A percentile compares a stretch with the other conserved stretches of the same genome.
These are phyloP conservation scores for Meleagris gallopavo DNA, from an alignment of 2,113 vertebrate species.

Conservation along the genomic window DNA sequence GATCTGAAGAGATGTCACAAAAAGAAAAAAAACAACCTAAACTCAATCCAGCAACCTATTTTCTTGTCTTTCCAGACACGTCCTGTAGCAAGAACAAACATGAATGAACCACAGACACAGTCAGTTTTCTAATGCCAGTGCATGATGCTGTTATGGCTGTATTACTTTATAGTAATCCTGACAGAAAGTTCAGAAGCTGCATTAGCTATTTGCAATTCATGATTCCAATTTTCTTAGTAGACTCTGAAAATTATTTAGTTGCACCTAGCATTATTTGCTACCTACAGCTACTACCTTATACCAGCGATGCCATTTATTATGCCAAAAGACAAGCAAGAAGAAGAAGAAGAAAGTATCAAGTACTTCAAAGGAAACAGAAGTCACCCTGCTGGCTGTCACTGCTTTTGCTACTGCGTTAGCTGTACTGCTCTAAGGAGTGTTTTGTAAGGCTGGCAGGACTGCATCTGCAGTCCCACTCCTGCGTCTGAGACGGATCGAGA, in stretches of 20 bases:
- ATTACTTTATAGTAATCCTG: neutral
- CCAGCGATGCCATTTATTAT: neutral
- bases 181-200: neutral
- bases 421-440: neutral
- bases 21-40: neutral
- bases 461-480: neutral
- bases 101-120: neutral
- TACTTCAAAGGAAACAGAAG: neutral
- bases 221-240: neutral
- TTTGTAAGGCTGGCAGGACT: neutral
- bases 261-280: neutral
- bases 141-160: neutral
- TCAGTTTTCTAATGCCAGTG: neutral
- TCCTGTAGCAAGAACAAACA: neutral
- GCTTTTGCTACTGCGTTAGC: neutral
- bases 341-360: neutral
- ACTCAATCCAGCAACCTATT: neutral
- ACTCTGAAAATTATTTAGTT: neutral
- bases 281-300: neutral
- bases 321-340: neutral
- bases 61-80: neutral
- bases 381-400: neutral
- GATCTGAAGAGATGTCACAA: neutral
- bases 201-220: neutral
- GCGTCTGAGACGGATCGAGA: neutral